Base-by-base conservation (phyloP, 2,797 vertebrate species). In the Somateria mollissima region DNA sequence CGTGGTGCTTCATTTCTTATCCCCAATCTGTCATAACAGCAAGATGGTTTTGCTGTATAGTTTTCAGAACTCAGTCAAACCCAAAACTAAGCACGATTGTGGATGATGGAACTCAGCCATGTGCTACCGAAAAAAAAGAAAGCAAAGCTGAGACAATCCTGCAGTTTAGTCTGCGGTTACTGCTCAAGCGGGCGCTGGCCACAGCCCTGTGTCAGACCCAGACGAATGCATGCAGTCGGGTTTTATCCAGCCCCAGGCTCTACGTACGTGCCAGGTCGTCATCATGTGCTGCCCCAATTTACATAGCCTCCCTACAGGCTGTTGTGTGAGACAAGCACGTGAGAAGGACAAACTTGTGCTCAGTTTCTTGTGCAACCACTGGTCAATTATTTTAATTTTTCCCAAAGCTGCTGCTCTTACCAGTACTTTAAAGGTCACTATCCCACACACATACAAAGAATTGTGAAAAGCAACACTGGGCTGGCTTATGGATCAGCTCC, bases 11-110 rank as follows among this genome's bases (percentile, higher is more conserved):
- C 14, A 25, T 51, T 80, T 94, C 85, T 41, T 66, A 88, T 4
- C 70, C 34, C 51, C 10, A 27, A 60, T 58, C 84, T 90, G 75
- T 76, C 73, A 4, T 22, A 89, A 69, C 53, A 84, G 75, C 43
- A 83, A 45, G 54, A 74, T 2, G 20, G 39, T 64, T 85, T 75
- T 91, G 49, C 49, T 61, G 54, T 39, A 39, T 36, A 18, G 45
- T 87, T 92, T 78, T 58, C 73, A 90, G 20, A 81, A 60, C n/a
- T 53, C 87, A 39, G 36, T 51, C 69, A 88, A 94, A 94, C 19
- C 18, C 62, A 61, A 37, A 8, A 13, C 19, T 41, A 54, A 57
- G 45, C 17, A 4, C 11, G 49, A 72, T 34, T 83, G 36, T 34
- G 62, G 32, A 74, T 17, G 51, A 36, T 19, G 15, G 47, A 85